Percentiles rank a stretch among this genome's conserved stretches.
phyloP scores from a whole-genome alignment of 2,113 vertebrate species.

The Nyctereutes procyonoides region DNA sequence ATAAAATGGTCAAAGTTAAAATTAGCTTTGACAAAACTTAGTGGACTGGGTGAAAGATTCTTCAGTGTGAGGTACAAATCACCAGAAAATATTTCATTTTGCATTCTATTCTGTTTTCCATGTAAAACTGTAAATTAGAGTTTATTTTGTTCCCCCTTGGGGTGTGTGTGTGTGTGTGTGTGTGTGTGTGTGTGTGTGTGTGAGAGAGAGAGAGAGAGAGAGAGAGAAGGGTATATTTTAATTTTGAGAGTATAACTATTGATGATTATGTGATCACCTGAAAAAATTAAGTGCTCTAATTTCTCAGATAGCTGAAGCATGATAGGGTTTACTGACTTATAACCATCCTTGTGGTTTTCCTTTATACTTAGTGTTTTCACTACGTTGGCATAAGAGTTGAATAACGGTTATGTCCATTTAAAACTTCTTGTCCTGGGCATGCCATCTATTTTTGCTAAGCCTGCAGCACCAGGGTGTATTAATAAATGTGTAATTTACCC shows the following conservation, averaged over 20 bases:
- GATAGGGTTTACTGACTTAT: neutral
- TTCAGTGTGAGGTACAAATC: neutral
- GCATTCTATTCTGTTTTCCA: neutral
- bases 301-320: neutral
- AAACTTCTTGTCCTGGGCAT: conserved; percentile 28
- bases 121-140: neutral
- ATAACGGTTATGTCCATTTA: neutral
- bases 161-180: neutral
- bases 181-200: neutral
- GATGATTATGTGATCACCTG: neutral
- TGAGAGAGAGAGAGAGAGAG: neutral
- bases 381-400: neutral
- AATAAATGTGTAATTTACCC: conserved; percentile 15
- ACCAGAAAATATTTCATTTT: neutral
- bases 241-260: neutral
- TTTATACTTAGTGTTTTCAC: neutral
- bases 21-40: neutral
- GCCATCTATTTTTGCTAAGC: conserved; percentile 52
- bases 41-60: neutral
- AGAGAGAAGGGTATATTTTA: neutral
- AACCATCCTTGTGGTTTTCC: neutral
- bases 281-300: neutral
- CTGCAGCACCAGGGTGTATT: neutral
- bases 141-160: neutral
- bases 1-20: neutral